A percentile compares a stretch with the other conserved stretches of the same genome.
Evolutionary conservation across 2,113 vertebrate species (phyloP).

Genomic region (Elephantulus edwardii): DNA sequence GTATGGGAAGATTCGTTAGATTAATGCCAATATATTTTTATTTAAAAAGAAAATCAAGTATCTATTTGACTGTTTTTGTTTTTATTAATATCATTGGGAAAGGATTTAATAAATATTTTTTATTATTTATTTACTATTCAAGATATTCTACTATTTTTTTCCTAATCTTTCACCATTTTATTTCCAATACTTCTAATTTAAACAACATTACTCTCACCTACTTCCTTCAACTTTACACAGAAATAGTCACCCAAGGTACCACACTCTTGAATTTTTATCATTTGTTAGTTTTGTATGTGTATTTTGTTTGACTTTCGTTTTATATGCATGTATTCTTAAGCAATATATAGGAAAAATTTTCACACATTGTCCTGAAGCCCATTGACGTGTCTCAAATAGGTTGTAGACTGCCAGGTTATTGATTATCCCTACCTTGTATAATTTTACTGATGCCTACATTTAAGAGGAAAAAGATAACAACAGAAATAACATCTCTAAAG

Average conservation of each 20-base stretch:
- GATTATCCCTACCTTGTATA: neutral
- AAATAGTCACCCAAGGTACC: neutral
- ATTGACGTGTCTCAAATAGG: neutral
- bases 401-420: neutral
- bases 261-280: neutral
- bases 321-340: neutral
- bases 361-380: neutral
- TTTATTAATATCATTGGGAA: neutral
- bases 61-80: neutral
- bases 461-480: neutral
- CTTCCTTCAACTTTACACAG: neutral
- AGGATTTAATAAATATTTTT: neutral
- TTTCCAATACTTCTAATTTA: no score
- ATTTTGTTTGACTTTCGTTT: no score
- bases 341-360: neutral
- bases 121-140: neutral
- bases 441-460: neutral
- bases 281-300: neutral
- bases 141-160: neutral
- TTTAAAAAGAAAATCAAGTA: neutral
- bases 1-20: neutral
- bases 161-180: neutral
- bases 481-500: neutral
- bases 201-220: no score
- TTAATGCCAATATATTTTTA: neutral